Conservation (phyloP, 2,888 invertebrate genomes). For the Stenodema calcarata region DNA sequence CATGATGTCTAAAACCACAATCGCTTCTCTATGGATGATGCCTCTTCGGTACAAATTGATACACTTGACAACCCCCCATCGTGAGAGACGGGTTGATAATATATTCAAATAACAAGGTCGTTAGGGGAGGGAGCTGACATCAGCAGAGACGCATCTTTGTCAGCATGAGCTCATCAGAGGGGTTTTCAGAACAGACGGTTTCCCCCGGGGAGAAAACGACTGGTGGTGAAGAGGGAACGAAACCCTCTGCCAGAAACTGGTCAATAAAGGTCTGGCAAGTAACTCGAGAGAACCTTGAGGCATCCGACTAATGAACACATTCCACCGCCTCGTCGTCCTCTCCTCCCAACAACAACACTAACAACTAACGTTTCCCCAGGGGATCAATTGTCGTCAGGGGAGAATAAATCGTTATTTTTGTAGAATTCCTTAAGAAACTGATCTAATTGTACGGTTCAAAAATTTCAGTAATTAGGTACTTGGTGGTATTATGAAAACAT, state of each 20-base stretch:
- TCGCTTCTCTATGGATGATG: neutral
- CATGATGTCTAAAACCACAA: no score
- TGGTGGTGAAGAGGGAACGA: neutral
- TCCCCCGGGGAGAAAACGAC: neutral
- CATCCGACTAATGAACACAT: constrained; percentile 15
- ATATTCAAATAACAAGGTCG: constrained; percentile 16
- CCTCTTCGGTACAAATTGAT: neutral
- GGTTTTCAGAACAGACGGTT: neutral
- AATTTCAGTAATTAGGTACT: no score
- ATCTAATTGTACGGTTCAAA: no score
- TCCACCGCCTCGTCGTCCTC: neutral
- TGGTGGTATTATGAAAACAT: no score
- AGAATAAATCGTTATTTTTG: neutral
- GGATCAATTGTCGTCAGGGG: neutral
- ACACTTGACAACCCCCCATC: neutral
- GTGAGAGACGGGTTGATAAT: neutral
- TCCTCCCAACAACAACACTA: neutral
- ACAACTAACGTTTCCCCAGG: neutral
- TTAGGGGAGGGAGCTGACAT: neutral
- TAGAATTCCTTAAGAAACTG: no score
- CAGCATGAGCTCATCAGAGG: constrained; percentile 4
- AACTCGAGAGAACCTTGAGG: constrained; percentile 1
- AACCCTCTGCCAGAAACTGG: neutral
- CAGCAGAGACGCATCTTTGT: neutral
- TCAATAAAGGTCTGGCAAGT: constrained; percentile 21